A percentile compares a stretch with the other conserved stretches of the same genome.
Evolutionary conservation across 2,113 vertebrate genomes (phyloP).

Genomic region (Catharus fuscescens): DNA sequence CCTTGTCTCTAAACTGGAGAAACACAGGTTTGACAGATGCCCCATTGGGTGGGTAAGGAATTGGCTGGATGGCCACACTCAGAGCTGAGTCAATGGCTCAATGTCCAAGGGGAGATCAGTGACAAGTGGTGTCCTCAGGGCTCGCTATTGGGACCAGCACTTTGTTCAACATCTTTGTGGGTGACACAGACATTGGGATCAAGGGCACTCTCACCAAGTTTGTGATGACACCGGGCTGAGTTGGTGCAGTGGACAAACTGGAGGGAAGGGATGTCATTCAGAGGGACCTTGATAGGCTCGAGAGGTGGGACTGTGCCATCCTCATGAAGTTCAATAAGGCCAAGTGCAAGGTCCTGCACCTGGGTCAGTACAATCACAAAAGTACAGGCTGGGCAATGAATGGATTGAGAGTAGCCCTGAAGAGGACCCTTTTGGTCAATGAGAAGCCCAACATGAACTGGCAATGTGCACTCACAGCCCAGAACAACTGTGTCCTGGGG

Average conservation of each 20-base stretch:
- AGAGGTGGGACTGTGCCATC: neutral
- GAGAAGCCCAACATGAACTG: neutral
- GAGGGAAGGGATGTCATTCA: neutral
- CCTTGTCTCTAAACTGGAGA: neutral
- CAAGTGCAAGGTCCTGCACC: neutral
- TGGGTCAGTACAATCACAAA: neutral
- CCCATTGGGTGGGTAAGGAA: neutral
- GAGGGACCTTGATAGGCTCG: accelerated
- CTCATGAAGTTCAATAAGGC: accelerated
- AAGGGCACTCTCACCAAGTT: neutral
- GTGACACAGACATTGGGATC: accelerated
- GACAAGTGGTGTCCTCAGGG: accelerated
- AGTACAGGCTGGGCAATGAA: neutral
- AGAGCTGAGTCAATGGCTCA: neutral
- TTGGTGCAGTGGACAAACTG: neutral
- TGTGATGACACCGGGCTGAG: neutral
- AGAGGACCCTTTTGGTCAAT: neutral
- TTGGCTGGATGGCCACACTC: neutral
- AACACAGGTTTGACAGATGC: accelerated
- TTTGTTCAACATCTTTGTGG: accelerated
- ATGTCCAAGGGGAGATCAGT: neutral
- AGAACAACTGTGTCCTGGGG: neutral
- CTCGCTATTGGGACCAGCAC: accelerated
- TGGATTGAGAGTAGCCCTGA: neutral
- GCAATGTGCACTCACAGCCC: neutral